phyloP scores from a whole-genome alignment of 2,888 invertebrate species.

The Xanthia togata region DNA sequence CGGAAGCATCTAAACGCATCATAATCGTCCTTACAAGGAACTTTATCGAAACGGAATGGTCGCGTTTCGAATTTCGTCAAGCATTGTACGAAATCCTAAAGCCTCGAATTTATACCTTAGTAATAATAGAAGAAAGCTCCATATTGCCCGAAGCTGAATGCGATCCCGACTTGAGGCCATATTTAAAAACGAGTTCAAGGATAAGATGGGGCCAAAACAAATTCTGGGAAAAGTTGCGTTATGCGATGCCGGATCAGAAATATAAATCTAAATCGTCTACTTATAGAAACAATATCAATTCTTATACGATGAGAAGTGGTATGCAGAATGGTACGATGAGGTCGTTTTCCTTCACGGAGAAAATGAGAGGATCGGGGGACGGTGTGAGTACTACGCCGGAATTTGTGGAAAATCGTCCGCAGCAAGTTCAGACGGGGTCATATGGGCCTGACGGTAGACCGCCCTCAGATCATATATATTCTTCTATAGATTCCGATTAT shows the following conservation, averaged over 20 bases:
- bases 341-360: constrained; percentile 91
- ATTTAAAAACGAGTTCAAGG: constrained; percentile 96
- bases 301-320: constrained; percentile 93
- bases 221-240: constrained; percentile 98
- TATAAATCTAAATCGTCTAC: constrained; percentile 87
- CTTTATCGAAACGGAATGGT: constrained; percentile 98
- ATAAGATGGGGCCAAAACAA: constrained; percentile 97
- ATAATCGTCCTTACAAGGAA: constrained; percentile 96
- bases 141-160: constrained; percentile 95
- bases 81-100: constrained; percentile 96
- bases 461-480: constrained; percentile 96
- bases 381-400: constrained; percentile 92
- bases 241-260: constrained; percentile 95
- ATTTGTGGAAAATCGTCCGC: constrained; percentile 81
- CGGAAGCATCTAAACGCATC: constrained; percentile 96
- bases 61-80: constrained; percentile 96
- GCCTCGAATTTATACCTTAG: constrained; percentile 95
- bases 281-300: constrained; percentile 95
- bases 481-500: constrained; percentile 97
- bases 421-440: constrained; percentile 82
- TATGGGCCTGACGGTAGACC: constrained; percentile 92
- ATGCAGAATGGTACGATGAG: constrained; percentile 91
- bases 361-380: constrained; percentile 83
- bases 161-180: constrained; percentile 96
- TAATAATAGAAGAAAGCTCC: constrained; percentile 96